Conservation (phyloP, 1,140 invertebrate species). For the Panagrolaimus sp. region DNA sequence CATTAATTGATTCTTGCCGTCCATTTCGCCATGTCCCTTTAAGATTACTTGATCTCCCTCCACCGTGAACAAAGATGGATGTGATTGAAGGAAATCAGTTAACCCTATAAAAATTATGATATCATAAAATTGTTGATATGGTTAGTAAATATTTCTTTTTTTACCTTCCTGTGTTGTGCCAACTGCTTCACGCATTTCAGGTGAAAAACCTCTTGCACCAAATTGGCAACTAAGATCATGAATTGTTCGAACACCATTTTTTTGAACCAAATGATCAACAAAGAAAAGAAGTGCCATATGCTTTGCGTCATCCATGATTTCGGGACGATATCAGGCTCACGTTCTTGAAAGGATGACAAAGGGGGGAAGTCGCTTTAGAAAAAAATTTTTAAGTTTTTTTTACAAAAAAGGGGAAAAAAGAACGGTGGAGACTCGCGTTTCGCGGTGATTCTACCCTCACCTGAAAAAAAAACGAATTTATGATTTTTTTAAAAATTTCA, state of each 20-base stretch:
- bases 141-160: neutral
- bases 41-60: slow-evolving; percentile 84
- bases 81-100: slow-evolving; percentile 77
- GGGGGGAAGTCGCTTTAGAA: neutral
- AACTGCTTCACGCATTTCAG: slow-evolving; percentile 57
- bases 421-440: slow-evolving; percentile 10
- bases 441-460: slow-evolving; percentile 13
- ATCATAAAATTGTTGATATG: neutral
- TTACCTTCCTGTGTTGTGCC: slow-evolving; percentile 56
- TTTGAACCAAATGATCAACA: slow-evolving; percentile 85
- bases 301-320: slow-evolving; percentile 48
- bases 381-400: neutral
- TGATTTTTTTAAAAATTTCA: no score
- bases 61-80: slow-evolving; percentile 82
- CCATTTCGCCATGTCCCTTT: slow-evolving; percentile 66
- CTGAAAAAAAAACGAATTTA: neutral
- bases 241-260: slow-evolving; percentile 78
- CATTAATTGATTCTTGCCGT: slow-evolving; percentile 57
- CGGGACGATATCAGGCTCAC: neutral
- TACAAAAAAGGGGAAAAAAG: neutral
- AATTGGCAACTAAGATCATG: slow-evolving; percentile 80
- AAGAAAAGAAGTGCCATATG: slow-evolving; percentile 92
- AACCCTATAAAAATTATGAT: slow-evolving; percentile 63
- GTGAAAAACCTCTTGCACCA: slow-evolving; percentile 45
- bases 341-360: neutral